These are phyloP conservation scores for Caenorhabditis latens DNA, from an alignment of 1,140 invertebrate genomes.

Conservation along the genomic window DNA sequence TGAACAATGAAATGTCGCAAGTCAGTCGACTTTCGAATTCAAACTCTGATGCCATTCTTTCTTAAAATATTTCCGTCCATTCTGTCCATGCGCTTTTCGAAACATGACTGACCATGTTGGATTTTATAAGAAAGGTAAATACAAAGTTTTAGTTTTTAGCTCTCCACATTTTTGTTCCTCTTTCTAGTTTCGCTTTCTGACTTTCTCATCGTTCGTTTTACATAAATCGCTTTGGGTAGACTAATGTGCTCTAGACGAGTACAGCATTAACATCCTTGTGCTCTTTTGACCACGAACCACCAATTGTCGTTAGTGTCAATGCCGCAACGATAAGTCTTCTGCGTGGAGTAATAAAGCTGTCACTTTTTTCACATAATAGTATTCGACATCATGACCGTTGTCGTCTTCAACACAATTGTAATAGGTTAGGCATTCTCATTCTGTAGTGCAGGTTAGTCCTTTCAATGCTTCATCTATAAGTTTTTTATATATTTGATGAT, in stretches of 20 bases:
- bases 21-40: neutral
- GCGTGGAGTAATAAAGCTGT: slow-evolving; percentile 37
- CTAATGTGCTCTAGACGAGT: neutral
- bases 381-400: neutral
- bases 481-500: too few relatives aligned
- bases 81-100: neutral
- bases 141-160: neutral
- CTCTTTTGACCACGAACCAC: neutral
- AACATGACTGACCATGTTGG: slow-evolving; percentile 36
- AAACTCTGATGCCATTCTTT: neutral
- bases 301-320: slow-evolving; percentile 15
- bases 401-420: neutral
- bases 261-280: neutral
- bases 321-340: neutral
- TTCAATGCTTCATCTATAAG: too few relatives aligned
- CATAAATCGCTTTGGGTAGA: neutral
- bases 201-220: too few relatives aligned
- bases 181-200: neutral
- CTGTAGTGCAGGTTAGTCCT: neutral
- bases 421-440: neutral
- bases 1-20: neutral
- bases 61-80: neutral
- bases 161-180: neutral
- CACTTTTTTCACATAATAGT: slow-evolving; percentile 21
- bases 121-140: slow-evolving; percentile 38